Conservation (phyloP, 2,113 vertebrate species). For the Sylvietta virens region DNA sequence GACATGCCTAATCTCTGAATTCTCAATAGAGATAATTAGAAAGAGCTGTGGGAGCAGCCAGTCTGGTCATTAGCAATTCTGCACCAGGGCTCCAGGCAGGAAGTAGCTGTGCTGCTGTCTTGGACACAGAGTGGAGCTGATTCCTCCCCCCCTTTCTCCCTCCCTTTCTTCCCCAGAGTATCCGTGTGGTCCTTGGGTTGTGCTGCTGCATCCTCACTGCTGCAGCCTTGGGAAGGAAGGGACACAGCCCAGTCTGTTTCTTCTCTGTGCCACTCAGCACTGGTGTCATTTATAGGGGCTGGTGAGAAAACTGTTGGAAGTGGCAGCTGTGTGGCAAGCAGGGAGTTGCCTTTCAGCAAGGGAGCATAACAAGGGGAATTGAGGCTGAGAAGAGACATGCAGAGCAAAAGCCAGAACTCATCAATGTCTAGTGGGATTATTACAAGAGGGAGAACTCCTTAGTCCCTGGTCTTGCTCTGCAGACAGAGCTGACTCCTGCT, state of each 20-base stretch:
- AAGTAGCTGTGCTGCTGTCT: conserved; percentile 24
- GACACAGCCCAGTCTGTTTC: neutral
- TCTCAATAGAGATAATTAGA: neutral
- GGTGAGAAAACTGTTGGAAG: neutral
- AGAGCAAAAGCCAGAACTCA: neutral
- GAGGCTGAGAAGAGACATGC: neutral
- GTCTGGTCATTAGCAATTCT: conserved; percentile 42
- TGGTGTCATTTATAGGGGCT: neutral
- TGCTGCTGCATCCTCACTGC: neutral
- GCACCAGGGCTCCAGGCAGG: conserved; percentile 19
- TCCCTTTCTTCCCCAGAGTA: neutral
- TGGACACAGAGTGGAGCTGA: neutral
- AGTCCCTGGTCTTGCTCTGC: neutral
- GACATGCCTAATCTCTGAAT: neutral
- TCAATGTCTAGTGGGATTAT: neutral
- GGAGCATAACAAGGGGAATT: neutral
- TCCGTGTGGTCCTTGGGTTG: neutral
- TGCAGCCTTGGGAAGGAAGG: neutral
- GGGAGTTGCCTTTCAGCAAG: neutral
- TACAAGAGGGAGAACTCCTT: neutral
- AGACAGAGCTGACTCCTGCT: neutral
- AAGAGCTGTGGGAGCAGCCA: neutral
- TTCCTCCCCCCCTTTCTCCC: neutral
- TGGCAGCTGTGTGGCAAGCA: neutral
- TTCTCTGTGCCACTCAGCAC: neutral